Evolutionary conservation across 2,113 vertebrate genomes (phyloP).

Genomic region (Cynopterus brachyotis): DNA sequence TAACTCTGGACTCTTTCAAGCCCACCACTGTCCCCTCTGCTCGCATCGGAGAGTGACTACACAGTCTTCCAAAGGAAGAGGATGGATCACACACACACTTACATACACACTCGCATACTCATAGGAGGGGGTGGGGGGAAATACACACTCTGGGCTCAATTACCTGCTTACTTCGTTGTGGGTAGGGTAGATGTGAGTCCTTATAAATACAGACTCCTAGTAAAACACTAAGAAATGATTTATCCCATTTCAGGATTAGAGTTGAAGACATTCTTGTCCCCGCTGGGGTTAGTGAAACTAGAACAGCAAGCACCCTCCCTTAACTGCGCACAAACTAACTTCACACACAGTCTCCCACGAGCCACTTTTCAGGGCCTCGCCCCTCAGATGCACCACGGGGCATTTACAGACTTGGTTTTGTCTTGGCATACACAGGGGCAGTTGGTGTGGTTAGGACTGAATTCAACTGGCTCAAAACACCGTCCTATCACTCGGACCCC

Average conservation of each 20-base stretch:
- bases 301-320: neutral
- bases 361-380: neutral
- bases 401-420: neutral
- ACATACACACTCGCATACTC: neutral
- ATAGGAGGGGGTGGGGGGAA: neutral
- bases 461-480: constrained; percentile 5
- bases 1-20: neutral
- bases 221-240: neutral
- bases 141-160: neutral
- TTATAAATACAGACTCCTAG: neutral
- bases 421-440: neutral
- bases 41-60: neutral
- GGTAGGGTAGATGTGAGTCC: neutral
- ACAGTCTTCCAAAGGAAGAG: neutral
- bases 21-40: neutral
- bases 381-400: neutral
- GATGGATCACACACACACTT: neutral
- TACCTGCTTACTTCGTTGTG: neutral
- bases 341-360: neutral
- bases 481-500: neutral
- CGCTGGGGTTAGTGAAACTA: neutral
- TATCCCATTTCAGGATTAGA: neutral
- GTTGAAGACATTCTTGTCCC: neutral
- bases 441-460: neutral
- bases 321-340: neutral